These are phyloP conservation scores for Dendroctonus ponderosae DNA, from an alignment of 1,140 invertebrate species.

Conservation along the genomic window DNA sequence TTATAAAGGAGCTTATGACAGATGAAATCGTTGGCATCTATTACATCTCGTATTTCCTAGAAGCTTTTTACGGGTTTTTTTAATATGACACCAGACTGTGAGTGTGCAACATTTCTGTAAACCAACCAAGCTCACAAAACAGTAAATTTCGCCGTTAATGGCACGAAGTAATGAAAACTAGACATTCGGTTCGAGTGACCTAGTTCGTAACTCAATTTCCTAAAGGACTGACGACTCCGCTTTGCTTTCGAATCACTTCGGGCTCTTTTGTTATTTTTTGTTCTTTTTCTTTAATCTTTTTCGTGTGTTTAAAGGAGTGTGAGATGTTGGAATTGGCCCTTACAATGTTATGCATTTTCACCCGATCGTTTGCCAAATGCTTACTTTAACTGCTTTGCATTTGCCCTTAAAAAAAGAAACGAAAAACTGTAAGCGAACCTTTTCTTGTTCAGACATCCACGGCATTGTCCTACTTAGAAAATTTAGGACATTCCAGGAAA, in stretches of 20 bases:
- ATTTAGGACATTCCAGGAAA: no score
- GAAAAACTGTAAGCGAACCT: no score
- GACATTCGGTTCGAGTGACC: conserved; percentile 29
- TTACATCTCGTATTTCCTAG: not conserved
- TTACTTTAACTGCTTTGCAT: no score
- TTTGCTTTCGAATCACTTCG: conserved; percentile 24
- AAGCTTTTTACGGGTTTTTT: conserved; percentile 11
- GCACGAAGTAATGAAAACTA: conserved; percentile 30
- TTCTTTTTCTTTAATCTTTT: conserved; percentile 5
- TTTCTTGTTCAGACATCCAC: no score
- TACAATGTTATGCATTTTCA: conserved; percentile 5
- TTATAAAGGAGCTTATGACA: no score
- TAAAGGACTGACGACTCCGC: conserved; percentile 25
- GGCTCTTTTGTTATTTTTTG: conserved; percentile 8
- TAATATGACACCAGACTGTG: conserved; percentile 17
- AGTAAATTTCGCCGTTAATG: conserved; percentile 30
- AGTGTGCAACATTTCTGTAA: conserved; percentile 24
- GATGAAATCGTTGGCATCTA: conserved; percentile 4
- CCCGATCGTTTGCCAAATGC: no score
- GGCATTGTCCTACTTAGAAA: no score
- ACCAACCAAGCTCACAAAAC: conserved; percentile 19
- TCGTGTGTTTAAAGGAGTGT: conserved; percentile 18
- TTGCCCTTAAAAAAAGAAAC: no score
- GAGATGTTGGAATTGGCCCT: conserved; percentile 8
- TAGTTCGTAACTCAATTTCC: conserved; percentile 34